Conservation (phyloP, 2,797 vertebrate genomes). For the Typhlichthys subterraneus region DNA sequence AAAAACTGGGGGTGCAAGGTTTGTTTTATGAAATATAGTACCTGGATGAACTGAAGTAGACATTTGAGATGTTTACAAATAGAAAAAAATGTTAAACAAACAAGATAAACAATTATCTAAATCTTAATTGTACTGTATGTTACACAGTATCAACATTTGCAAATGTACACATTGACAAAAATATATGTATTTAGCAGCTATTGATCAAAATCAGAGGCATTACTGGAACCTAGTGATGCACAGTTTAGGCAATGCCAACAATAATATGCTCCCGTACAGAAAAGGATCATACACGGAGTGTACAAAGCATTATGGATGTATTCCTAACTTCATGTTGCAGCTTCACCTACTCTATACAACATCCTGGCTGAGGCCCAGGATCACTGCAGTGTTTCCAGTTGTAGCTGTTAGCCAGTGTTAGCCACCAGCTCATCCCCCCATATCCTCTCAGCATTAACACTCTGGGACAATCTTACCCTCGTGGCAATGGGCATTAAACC, state of each 20-base stretch:
- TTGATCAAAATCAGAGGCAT: constrained; percentile 12
- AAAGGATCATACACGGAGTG: not conserved
- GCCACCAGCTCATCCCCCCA: no score
- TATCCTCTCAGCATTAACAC: no score
- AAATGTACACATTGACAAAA: constrained; percentile 1
- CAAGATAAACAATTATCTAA: not conserved
- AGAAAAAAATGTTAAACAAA: no score
- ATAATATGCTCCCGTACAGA: not conserved
- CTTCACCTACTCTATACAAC: no score
- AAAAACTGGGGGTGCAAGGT: constrained; percentile 4
- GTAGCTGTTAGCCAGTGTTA: no score
- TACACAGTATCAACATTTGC: constrained; percentile 1
- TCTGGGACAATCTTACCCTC: no score
- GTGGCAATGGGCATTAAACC: no score
- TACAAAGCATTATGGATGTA: no score
- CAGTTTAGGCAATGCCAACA: not conserved
- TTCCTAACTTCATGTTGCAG: no score
- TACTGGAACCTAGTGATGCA: constrained; percentile 8
- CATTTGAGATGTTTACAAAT: not conserved
- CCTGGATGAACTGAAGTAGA: constrained; percentile 5
- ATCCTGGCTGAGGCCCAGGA: no score
- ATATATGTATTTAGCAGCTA: not conserved
- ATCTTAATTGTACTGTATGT: not conserved
- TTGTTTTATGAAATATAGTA: constrained; percentile 1
- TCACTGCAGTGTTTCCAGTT: no score